These are phyloP conservation scores for Meloidogyne hapla DNA, from an alignment of 1,140 invertebrate species.

Conservation along the genomic window DNA sequence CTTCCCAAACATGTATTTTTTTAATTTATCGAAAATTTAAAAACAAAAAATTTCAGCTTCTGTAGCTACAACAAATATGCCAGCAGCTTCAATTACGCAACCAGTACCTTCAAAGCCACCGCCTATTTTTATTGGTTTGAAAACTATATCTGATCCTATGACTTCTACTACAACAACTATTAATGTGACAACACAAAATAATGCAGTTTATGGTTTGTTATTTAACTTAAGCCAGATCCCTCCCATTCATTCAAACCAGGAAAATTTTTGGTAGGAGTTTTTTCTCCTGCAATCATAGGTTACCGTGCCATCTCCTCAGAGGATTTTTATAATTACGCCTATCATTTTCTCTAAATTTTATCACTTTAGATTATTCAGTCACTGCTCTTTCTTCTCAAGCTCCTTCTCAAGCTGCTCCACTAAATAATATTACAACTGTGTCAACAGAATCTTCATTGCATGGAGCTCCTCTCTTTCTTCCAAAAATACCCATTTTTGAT, in stretches of 20 bases:
- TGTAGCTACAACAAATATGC: neutral
- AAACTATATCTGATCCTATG: too few species aligned
- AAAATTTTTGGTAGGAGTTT: too few species aligned
- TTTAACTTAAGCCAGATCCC: too few species aligned
- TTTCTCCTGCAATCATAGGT: too few species aligned
- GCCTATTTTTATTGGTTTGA: neutral
- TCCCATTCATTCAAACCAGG: too few species aligned
- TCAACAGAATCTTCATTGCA: neutral
- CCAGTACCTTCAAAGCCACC: neutral
- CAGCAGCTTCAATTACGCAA: neutral
- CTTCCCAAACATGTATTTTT: neutral
- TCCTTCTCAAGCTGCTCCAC: neutral
- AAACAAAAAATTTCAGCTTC: neutral
- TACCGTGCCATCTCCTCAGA: too few species aligned
- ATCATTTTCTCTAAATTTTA: too few species aligned
- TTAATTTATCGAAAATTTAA: neutral
- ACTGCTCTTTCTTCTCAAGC: neutral
- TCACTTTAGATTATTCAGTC: neutral
- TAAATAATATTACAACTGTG: neutral
- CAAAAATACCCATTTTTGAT: conserved; percentile 12
- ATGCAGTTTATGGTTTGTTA: neutral
- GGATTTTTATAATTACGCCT: too few species aligned
- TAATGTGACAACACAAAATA: neutral
- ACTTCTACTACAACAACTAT: too few species aligned
- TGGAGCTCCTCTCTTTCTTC: neutral